These are phyloP conservation scores for Lutraria lutraria DNA, from an alignment of 2,888 invertebrate species.

Conservation along the genomic window DNA sequence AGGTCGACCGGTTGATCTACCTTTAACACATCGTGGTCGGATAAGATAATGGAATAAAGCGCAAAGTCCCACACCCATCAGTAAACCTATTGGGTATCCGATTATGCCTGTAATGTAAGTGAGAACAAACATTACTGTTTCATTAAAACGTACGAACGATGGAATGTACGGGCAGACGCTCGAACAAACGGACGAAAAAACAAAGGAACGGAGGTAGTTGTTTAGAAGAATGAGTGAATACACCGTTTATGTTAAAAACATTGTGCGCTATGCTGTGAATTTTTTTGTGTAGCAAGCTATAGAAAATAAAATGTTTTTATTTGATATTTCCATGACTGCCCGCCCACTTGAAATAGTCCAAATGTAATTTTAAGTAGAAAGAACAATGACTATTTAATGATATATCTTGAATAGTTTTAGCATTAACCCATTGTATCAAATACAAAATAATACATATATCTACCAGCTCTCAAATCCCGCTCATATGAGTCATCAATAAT, in stretches of 20 bases:
- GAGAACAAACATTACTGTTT: neutral
- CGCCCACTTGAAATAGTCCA: too few species aligned
- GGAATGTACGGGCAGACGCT: too few species aligned
- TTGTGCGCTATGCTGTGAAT: neutral
- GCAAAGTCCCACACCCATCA: slow-evolving; percentile 34
- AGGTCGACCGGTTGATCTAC: neutral
- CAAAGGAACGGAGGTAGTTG: too few species aligned
- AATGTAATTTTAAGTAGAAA: too few species aligned
- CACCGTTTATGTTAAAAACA: neutral
- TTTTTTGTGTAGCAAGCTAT: neutral
- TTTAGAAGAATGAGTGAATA: neutral
- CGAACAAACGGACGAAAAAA: too few species aligned
- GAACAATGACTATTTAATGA: too few species aligned
- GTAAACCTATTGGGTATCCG: slow-evolving; percentile 49
- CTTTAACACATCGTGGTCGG: slow-evolving; percentile 38
- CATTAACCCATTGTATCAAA: too few species aligned
- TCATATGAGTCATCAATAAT: slow-evolving; percentile 35
- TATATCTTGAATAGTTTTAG: too few species aligned
- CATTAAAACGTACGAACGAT: neutral
- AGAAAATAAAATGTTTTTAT: neutral
- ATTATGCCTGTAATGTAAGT: slow-evolving; percentile 37
- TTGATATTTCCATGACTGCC: too few species aligned
- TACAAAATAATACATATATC: too few species aligned
- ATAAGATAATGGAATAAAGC: slow-evolving; percentile 48
- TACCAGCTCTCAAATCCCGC: slow-evolving; percentile 45